Conservation (phyloP, 2,888 invertebrate species). For the Ophion obscuratus region DNA sequence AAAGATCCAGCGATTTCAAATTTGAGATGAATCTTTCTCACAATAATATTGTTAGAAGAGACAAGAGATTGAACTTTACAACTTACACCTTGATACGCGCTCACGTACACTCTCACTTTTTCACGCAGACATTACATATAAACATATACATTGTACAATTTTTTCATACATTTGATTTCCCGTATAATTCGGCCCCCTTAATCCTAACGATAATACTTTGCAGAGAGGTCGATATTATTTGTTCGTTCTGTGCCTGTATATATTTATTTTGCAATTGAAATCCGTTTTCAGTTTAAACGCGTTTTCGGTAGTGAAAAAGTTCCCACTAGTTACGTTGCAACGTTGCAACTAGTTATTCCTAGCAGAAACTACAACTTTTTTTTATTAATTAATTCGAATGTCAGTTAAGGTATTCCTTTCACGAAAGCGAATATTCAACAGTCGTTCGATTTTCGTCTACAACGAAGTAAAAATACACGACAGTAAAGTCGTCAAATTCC, state of each 20-base stretch:
- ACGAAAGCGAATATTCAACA: too few relatives aligned
- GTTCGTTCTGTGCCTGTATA: constrained; percentile 50
- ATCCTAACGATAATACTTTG: constrained; percentile 30
- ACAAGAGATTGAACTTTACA: not conserved
- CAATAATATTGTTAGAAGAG: not conserved
- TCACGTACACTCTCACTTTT: not conserved
- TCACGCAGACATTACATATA: not conserved
- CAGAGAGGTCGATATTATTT: constrained; percentile 40
- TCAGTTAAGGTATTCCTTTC: too few relatives aligned
- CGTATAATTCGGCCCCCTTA: constrained; percentile 7
- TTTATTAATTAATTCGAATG: too few relatives aligned
- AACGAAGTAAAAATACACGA: too few relatives aligned
- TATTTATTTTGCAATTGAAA: constrained; percentile 2
- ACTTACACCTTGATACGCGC: not conserved
- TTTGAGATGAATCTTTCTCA: not conserved
- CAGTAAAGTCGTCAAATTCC: too few relatives aligned
- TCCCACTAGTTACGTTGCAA: too few relatives aligned
- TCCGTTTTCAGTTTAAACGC: too few relatives aligned
- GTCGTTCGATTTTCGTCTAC: too few relatives aligned
- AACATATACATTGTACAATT: constrained; percentile 9
- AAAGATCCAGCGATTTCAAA: not conserved
- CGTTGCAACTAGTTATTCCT: too few relatives aligned
- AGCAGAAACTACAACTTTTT: too few relatives aligned
- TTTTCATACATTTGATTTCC: constrained; percentile 31
- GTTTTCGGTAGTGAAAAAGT: too few relatives aligned